These are phyloP conservation scores for Zophobas atratus DNA, from an alignment of 1,140 invertebrate species.

Conservation along the genomic window DNA sequence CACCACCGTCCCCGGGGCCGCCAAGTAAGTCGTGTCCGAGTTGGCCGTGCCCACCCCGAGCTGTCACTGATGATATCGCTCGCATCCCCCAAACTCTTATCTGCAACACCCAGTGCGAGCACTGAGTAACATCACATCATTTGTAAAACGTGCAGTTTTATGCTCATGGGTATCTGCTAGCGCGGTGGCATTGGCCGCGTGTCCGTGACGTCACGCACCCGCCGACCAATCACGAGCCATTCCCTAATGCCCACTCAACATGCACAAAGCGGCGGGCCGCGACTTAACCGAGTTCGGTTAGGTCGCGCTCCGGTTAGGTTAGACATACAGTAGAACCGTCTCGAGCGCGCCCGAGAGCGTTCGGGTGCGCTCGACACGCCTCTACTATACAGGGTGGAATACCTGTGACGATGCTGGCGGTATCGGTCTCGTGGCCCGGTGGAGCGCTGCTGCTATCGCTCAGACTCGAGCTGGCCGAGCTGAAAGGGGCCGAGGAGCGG, in stretches of 20 bases:
- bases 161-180: slow-evolving; percentile 2
- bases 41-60: slow-evolving; percentile 89
- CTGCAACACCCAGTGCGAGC: slow-evolving; percentile 74
- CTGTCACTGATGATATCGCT: slow-evolving; percentile 93
- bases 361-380: no score
- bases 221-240: slow-evolving; percentile 33
- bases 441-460: slow-evolving; percentile 80
- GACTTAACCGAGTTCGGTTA: background rate
- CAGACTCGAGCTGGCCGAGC: slow-evolving; percentile 89
- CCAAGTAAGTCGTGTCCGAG: slow-evolving; percentile 86
- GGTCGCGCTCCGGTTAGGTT: background rate
- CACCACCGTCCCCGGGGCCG: slow-evolving; percentile 85
- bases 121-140: slow-evolving; percentile 61
- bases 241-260: slow-evolving; percentile 21
- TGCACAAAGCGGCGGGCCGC: background rate
- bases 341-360: no score
- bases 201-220: background rate
- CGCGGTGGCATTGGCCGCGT: background rate
- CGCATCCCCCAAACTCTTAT: slow-evolving; percentile 89
- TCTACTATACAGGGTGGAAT: slow-evolving; percentile 57
- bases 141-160: slow-evolving; percentile 17
- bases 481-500: slow-evolving; percentile 85
- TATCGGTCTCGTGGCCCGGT: slow-evolving; percentile 81
- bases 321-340: background rate
- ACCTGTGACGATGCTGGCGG: slow-evolving; percentile 91